Percentiles rank a stretch among this genome's conserved stretches.
These are phyloP conservation scores for Pseudolaguvia tuberculata DNA, from an alignment of 2,113 vertebrate genomes.

Conservation along the genomic window DNA sequence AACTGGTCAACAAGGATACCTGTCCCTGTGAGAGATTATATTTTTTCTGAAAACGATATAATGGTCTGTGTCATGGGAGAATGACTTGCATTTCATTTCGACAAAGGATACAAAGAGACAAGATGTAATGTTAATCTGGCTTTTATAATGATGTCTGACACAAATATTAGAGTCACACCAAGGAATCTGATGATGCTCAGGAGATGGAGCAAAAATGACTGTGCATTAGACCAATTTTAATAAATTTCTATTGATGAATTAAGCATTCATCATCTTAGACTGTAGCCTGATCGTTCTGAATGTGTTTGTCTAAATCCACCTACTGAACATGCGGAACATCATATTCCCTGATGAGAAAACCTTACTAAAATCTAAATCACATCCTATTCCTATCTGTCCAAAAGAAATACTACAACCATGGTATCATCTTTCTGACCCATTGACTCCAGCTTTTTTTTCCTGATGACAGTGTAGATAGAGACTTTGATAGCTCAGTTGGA, in stretches of 20 bases:
- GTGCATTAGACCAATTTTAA: neutral
- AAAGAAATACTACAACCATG: no score
- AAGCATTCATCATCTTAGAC: no score
- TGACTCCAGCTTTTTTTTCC: no score
- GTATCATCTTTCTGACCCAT: no score
- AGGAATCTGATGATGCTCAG: constrained; percentile 13
- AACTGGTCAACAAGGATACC: neutral
- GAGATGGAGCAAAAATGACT: neutral
- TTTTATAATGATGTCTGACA: constrained; percentile 36
- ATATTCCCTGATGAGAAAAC: no score
- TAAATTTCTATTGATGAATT: neutral
- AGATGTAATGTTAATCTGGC: constrained; percentile 41
- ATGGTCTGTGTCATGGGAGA: constrained; percentile 5
- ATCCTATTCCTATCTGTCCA: no score
- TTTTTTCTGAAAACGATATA: constrained; percentile 3
- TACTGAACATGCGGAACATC: no score
- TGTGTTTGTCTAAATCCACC: no score
- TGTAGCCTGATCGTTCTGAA: no score
- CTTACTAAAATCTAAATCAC: no score
- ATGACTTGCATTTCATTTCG: constrained; percentile 11
- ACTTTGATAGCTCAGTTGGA: no score
- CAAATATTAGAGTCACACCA: constrained; percentile 7
- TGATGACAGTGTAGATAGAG: no score
- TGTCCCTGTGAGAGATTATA: neutral
- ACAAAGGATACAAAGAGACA: constrained; percentile 30